Percentiles rank a stretch among this genome's conserved stretches.
These are phyloP conservation scores for Netelia virgata DNA, from an alignment of 2,888 invertebrate species.

Conservation along the genomic window DNA sequence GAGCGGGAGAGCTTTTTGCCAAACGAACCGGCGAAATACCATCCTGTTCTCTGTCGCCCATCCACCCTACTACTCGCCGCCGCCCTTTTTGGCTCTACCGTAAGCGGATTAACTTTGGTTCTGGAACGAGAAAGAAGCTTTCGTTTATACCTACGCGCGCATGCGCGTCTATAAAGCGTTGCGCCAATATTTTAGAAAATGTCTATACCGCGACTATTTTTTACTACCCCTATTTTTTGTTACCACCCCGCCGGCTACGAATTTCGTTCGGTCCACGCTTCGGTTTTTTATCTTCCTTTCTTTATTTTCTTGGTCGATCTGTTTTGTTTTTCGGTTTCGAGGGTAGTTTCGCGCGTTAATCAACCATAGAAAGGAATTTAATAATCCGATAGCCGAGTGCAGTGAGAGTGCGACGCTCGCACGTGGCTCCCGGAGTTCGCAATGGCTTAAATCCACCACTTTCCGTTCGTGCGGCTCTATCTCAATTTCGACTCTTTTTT, in stretches of 20 bases:
- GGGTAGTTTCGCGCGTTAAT: conserved; percentile 71
- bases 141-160: conserved; percentile 18
- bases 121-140: conserved; percentile 54
- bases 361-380: conserved; percentile 77
- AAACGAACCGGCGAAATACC: conserved; percentile 42
- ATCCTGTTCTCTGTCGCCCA: conserved; percentile 48
- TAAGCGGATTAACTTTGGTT: conserved; percentile 79
- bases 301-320: conserved; percentile 28
- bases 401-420: not conserved
- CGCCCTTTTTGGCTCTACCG: conserved; percentile 66
- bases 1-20: conserved; percentile 47
- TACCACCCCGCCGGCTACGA: not conserved
- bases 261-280: conserved; percentile 71
- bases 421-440: conserved; percentile 3
- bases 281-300: conserved; percentile 57
- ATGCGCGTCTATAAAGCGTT: conserved; percentile 52
- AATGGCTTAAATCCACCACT: conserved; percentile 55
- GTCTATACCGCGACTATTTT: conserved; percentile 65
- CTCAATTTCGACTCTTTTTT: conserved; percentile 42
- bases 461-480: conserved; percentile 36
- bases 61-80: conserved; percentile 36
- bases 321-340: conserved; percentile 35
- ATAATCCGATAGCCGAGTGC: conserved; percentile 70
- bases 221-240: conserved; percentile 20
- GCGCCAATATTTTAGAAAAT: conserved; percentile 75